phyloP scores from a whole-genome alignment of 2,113 vertebrate species.

The Menura novaehollandiae region DNA sequence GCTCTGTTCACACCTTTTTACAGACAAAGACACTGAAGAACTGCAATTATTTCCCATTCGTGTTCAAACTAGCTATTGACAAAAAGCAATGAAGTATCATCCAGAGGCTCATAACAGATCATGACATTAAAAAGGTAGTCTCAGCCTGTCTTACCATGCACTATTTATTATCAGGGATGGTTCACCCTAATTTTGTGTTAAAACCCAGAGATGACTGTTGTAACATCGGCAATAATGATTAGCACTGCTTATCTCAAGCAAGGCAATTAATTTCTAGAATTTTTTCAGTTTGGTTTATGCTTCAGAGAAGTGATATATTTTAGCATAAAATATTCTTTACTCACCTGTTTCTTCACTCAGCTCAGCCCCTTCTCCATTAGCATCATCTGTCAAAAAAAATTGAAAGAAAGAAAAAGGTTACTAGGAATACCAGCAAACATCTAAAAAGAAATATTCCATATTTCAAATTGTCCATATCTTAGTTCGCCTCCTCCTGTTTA shows the following conservation, averaged over 20 bases:
- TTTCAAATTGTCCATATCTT: neutral
- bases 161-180: neutral
- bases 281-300: neutral
- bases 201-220: neutral
- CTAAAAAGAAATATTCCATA: neutral
- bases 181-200: neutral
- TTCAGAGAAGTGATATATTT: neutral
- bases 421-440: neutral
- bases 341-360: constrained; percentile 68
- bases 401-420: neutral
- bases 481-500: neutral
- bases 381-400: constrained; percentile 45
- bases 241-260: neutral
- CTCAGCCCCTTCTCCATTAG: constrained; percentile 60
- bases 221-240: neutral
- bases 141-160: neutral
- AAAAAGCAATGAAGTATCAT: neutral
- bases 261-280: neutral
- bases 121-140: neutral
- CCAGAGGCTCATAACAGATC: neutral
- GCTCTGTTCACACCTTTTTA: neutral
- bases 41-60: neutral
- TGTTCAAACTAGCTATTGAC: neutral
- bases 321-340: constrained; percentile 16
- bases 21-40: neutral